A percentile compares a stretch with the other conserved stretches of the same genome.
Evolutionary conservation across 2,888 invertebrate species (phyloP).

Genomic region (Drosophila mimetica): DNA sequence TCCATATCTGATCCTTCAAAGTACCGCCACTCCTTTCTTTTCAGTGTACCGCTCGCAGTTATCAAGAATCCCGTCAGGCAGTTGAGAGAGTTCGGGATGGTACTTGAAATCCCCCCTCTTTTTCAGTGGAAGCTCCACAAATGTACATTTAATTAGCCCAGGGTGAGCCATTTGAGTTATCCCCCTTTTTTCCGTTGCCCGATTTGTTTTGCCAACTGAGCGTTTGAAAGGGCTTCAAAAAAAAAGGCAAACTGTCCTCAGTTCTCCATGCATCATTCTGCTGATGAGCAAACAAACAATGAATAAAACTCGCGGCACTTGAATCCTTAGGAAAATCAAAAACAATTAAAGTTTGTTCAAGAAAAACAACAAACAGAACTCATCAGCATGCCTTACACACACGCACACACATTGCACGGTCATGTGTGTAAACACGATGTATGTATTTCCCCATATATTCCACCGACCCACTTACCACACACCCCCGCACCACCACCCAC

Average conservation of each 20-base stretch:
- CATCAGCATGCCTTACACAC: constrained; percentile 54
- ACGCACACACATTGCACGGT: constrained; percentile 26
- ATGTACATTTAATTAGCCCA: constrained; percentile 75
- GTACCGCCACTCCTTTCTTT: no score
- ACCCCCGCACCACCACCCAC: constrained; percentile 13
- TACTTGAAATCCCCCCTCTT: constrained; percentile 11
- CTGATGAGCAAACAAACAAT: constrained; percentile 28
- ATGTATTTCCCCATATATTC: constrained; percentile 22
- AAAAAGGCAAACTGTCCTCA: constrained; percentile 19
- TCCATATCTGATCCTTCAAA: no score
- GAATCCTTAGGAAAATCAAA: constrained; percentile 79
- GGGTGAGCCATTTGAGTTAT: constrained; percentile 39
- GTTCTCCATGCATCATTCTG: constrained; percentile 7
- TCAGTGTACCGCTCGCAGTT: constrained; percentile 2
- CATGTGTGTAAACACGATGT: constrained; percentile 68
- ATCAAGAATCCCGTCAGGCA: constrained; percentile 22
- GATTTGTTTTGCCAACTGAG: constrained; percentile 38
- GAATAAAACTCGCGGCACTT: constrained; percentile 61
- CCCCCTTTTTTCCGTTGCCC: constrained; percentile 17
- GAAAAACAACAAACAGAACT: constrained; percentile 73
- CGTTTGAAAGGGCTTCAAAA: constrained; percentile 46
- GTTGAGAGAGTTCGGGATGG: constrained; percentile 19
- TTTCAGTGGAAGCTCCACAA: constrained; percentile 64
- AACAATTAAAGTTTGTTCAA: constrained; percentile 78
- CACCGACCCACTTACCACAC: constrained; percentile 8